Evolutionary conservation across 2,113 vertebrate species (phyloP).

Genomic region (Bostrychus sinensis): DNA sequence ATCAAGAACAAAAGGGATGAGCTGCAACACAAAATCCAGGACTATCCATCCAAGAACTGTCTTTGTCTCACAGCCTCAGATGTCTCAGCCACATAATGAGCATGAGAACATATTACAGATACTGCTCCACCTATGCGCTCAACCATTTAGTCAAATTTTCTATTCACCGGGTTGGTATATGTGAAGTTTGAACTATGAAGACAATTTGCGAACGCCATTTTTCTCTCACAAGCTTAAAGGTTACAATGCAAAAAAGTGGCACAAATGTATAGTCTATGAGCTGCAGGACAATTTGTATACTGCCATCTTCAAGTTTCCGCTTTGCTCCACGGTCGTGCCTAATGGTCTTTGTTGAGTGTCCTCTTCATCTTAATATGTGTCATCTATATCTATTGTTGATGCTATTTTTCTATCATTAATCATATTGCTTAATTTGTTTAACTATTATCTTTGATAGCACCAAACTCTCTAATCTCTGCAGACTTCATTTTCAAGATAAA

Average conservation of each 20-base stretch:
- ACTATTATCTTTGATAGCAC: too few relatives aligned
- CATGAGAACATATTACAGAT: conserved; percentile 1
- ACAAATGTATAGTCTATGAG: too few relatives aligned
- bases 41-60: conserved; percentile 13
- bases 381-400: not conserved
- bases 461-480: too few relatives aligned
- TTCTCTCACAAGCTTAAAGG: not conserved
- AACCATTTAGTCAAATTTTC: not conserved
- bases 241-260: not conserved
- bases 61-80: conserved; percentile 15
- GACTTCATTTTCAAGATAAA: too few relatives aligned
- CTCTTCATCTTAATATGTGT: conserved; percentile 18
- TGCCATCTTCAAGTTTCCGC: too few relatives aligned
- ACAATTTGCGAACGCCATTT: not conserved
- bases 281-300: too few relatives aligned
- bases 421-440: too few relatives aligned
- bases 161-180: not conserved
- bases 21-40: conserved; percentile 38
- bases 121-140: not conserved
- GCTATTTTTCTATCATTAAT: too few relatives aligned
- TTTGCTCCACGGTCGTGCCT: conserved; percentile 3
- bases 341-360: conserved; percentile 44
- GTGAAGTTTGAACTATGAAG: not conserved
- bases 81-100: conserved; percentile 15
- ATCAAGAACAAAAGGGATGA: conserved; percentile 48